These are phyloP conservation scores for Lasioglossum leucozonium DNA, from an alignment of 2,888 invertebrate species.

Conservation along the genomic window DNA sequence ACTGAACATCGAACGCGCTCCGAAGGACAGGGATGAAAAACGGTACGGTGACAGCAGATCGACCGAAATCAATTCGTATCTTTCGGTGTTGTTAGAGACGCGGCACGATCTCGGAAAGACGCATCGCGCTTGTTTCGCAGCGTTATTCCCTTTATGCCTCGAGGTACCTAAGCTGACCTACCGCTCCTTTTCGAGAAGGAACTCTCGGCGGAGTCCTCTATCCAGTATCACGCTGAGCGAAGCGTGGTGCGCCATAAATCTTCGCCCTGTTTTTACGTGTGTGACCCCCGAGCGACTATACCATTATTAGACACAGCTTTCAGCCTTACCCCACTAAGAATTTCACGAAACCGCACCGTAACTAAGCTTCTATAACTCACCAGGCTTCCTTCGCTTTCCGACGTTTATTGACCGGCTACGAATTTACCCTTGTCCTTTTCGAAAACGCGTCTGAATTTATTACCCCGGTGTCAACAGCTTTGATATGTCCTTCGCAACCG, in stretches of 20 bases:
- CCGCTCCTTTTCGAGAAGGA: conserved; percentile 50
- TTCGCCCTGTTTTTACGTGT: conserved; percentile 81
- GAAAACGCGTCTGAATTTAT: conserved; percentile 72
- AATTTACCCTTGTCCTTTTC: conserved; percentile 32
- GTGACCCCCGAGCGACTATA: conserved; percentile 76
- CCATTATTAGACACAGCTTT: conserved; percentile 79
- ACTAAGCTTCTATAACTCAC: conserved; percentile 55
- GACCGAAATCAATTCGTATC: conserved; percentile 64
- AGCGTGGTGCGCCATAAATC: conserved; percentile 79
- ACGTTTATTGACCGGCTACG: conserved; percentile 70
- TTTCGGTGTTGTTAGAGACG: conserved; percentile 44
- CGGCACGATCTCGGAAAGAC: conserved; percentile 31
- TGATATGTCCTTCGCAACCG: conserved; percentile 43
- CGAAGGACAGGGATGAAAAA: conserved; percentile 47
- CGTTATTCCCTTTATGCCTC: conserved; percentile 44
- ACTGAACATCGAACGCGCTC: conserved; percentile 9
- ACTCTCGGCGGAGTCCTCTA: conserved; percentile 46
- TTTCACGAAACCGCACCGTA: conserved; percentile 74
- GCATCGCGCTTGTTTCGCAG: conserved; percentile 51
- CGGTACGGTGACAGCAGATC: conserved; percentile 40
- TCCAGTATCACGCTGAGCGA: conserved; percentile 73
- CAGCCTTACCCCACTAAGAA: conserved; percentile 73
- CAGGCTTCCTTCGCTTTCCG: conserved; percentile 59
- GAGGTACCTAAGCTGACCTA: conserved; percentile 42
- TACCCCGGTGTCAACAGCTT: conserved; percentile 64